Evolutionary conservation across 2,888 invertebrate genomes (phyloP), one percentile per base, ranked within the genome.

Genomic region (Eilema caniola): DNA sequence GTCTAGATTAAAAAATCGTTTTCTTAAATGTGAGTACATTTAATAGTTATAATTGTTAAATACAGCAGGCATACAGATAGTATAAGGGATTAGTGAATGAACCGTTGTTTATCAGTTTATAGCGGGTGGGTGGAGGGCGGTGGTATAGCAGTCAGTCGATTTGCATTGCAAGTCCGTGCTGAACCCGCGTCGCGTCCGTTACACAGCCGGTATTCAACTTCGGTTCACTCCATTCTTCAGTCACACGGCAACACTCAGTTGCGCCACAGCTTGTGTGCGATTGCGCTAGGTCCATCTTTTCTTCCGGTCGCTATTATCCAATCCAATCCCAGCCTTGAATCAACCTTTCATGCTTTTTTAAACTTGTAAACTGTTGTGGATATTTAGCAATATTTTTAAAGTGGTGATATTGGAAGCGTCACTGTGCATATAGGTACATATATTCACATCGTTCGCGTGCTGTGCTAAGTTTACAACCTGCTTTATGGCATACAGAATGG

Each of bases 231-330:
- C 87, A 79, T 81, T 85, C 85, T 80, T 83, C 90, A 94, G 95
- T 95, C 94, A 94, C 89, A 93, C 94, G 93, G 92, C 93, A 91
- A 90, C 93, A 91, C 90, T 93, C 94, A 90, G 93, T 91, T 89
- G 93, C 89, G 86, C 83, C 82, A 92, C 90, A 90, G 84, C 84
- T 88, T 83, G 81, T 81, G 80, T 85, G 87, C 85, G 74, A 86
- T 83, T 85, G 80, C 70, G 76, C 73, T 78, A 75, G 66, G 70
- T 77, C 74, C 72, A 75, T 74, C 72, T 63, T 70, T 77, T 74
- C 69, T 75, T 74, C 78, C 78, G 75, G 73, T 76, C 71, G 62
- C 73, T 61, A 75, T 78, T 62, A 69, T 76, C 74, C 66, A 74
- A 69, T 63, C 56, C 71, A 53, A 65, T 8, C 53, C 67, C 67